Percentiles rank a stretch among this genome's conserved stretches.
Conservation (phyloP, 2,113 vertebrate species). For the Danionella cerebrum region DNA sequence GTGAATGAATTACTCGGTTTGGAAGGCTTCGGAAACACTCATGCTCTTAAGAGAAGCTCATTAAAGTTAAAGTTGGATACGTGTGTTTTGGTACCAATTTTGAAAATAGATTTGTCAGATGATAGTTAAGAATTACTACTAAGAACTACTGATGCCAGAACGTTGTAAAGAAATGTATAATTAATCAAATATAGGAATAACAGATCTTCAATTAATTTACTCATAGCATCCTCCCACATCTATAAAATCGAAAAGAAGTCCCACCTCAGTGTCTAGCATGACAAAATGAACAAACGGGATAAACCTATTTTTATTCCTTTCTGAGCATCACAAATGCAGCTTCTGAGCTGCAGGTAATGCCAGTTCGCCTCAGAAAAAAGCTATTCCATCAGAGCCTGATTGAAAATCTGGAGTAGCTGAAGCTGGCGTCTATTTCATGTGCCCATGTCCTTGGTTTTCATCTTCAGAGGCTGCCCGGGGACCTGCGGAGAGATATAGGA, state of each 20-base stretch:
- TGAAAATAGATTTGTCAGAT: too few relatives aligned
- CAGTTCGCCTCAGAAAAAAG: background rate
- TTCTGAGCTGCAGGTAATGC: background rate
- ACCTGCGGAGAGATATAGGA: conserved; percentile 7
- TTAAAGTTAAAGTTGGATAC: too few relatives aligned
- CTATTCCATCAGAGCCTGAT: conserved; percentile 15
- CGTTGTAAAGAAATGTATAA: too few relatives aligned
- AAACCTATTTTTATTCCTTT: background rate
- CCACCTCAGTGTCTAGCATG: background rate
- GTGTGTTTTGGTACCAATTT: too few relatives aligned
- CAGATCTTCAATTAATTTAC: too few relatives aligned
- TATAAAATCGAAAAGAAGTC: background rate
- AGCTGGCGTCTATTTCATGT: background rate
- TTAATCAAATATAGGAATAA: too few relatives aligned
- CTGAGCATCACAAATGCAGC: background rate
- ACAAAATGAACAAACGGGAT: background rate
- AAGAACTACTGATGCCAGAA: too few relatives aligned
- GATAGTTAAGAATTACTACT: too few relatives aligned
- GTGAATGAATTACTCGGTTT: too few relatives aligned
- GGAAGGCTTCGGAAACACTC: too few relatives aligned
- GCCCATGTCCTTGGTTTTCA: conserved; percentile 17
- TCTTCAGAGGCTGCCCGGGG: background rate
- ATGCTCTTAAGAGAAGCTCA: too few relatives aligned
- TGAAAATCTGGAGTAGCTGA: conserved; percentile 10
- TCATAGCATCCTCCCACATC: too few relatives aligned